Percentiles rank a stretch among this genome's conserved stretches.
These are phyloP conservation scores for Anorthoa munda DNA, from an alignment of 2,888 invertebrate genomes.

Conservation along the genomic window DNA sequence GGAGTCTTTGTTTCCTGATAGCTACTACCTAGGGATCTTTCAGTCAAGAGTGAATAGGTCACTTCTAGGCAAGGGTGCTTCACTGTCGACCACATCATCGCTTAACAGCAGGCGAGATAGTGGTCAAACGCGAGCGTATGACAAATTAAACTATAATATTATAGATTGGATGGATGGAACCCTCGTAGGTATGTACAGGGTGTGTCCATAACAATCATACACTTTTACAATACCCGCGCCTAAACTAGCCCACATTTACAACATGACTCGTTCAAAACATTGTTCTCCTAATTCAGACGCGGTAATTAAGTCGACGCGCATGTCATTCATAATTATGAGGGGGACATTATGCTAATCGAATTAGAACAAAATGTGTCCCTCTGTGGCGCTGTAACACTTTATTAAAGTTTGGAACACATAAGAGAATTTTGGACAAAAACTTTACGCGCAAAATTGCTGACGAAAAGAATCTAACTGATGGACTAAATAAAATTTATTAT, in stretches of 20 bases:
- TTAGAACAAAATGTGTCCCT: constrained; percentile 60
- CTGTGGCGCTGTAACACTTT: constrained; percentile 55
- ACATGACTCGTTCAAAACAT: constrained; percentile 39
- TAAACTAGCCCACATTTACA: constrained; percentile 26
- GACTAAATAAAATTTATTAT: too few relatives aligned
- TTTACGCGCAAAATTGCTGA: background rate
- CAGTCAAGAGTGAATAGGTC: too few relatives aligned
- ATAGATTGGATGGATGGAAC: background rate
- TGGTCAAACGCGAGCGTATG: too few relatives aligned
- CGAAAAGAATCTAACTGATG: too few relatives aligned
- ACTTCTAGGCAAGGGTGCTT: too few relatives aligned
- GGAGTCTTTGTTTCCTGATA: too few relatives aligned
- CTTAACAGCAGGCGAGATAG: too few relatives aligned
- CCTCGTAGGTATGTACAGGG: background rate
- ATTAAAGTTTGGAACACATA: constrained; percentile 47
- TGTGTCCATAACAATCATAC: constrained; percentile 25
- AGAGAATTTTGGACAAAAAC: background rate
- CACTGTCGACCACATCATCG: too few relatives aligned
- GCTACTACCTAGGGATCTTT: too few relatives aligned
- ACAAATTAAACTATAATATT: background rate
- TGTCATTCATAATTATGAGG: constrained; percentile 56
- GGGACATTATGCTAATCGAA: constrained; percentile 64
- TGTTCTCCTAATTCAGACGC: constrained; percentile 32
- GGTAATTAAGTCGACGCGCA: constrained; percentile 47
- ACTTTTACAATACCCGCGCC: constrained; percentile 49